These are phyloP conservation scores for Drosophila kanekoi DNA, from an alignment of 2,888 invertebrate species.

Conservation along the genomic window DNA sequence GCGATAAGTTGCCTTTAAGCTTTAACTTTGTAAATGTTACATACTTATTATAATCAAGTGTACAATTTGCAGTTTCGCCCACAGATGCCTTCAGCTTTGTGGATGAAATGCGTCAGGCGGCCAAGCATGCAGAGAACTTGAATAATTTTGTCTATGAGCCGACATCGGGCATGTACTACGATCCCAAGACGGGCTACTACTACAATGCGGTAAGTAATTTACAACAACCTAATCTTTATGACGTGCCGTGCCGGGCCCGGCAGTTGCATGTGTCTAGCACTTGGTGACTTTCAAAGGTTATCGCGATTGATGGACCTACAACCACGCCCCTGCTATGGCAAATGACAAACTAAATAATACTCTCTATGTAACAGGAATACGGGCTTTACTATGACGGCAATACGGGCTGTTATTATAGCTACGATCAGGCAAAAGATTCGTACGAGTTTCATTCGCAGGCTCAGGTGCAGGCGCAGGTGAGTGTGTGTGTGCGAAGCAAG, in stretches of 20 bases:
- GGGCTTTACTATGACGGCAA: conserved; percentile 95
- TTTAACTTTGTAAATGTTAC: too few species aligned
- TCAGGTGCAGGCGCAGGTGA: conserved; percentile 85
- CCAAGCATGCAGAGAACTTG: conserved; percentile 90
- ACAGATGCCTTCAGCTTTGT: conserved; percentile 86
- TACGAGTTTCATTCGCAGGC: conserved; percentile 94
- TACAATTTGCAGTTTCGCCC: conserved; percentile 55
- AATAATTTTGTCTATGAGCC: conserved; percentile 94
- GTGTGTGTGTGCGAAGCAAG: conserved; percentile 24
- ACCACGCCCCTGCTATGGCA: conserved; percentile 21
- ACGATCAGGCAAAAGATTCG: conserved; percentile 90
- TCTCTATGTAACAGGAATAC: conserved; percentile 88
- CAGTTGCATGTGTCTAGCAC: conserved; percentile 16
- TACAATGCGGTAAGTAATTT: conserved; percentile 91
- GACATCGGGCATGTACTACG: conserved; percentile 94
- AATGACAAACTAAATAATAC: conserved; percentile 3
- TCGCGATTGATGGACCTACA: conserved; percentile 48
- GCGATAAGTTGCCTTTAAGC: background rate
- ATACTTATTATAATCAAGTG: background rate
- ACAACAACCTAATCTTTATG: conserved; percentile 64
- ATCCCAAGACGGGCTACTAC: conserved; percentile 95
- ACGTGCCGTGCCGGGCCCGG: conserved; percentile 26
- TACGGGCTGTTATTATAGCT: conserved; percentile 93
- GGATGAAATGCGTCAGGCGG: conserved; percentile 91
- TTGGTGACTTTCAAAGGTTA: conserved; percentile 56